These are phyloP conservation scores for Hyaena hyaena DNA, from an alignment of 2,113 vertebrate species.

Conservation along the genomic window DNA sequence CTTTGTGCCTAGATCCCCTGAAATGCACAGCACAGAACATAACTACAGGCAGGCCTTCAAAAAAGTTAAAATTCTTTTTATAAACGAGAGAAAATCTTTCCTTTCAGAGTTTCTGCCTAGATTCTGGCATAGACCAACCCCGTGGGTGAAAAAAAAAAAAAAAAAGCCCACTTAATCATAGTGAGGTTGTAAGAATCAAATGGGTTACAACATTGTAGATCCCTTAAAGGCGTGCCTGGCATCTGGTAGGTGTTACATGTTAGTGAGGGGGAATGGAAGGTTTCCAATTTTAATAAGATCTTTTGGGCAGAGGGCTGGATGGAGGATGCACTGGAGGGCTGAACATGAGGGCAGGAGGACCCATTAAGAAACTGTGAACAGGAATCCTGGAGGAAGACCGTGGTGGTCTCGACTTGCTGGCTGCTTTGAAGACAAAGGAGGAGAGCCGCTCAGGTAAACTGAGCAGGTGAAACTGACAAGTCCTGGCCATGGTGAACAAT, in stretches of 20 bases:
- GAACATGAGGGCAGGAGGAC: neutral
- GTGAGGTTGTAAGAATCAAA: neutral
- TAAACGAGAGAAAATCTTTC: neutral
- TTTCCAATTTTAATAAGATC: neutral
- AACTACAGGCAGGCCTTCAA: neutral
- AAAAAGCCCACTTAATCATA: neutral
- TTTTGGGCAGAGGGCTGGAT: neutral
- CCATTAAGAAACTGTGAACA: neutral
- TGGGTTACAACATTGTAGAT: neutral
- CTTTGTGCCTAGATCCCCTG: neutral
- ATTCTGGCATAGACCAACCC: neutral
- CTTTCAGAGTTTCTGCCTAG: neutral
- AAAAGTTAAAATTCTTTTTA: neutral
- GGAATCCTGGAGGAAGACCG: neutral
- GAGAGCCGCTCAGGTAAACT: neutral
- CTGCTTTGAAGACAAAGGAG: neutral
- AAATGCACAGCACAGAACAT: neutral
- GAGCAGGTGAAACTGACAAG: neutral
- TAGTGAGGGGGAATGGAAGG: neutral
- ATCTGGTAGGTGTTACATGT: neutral
- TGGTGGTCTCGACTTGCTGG: neutral
- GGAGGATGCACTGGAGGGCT: neutral
- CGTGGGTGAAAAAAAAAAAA: neutral
- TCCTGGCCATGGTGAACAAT: neutral
- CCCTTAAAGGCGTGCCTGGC: neutral